These are phyloP conservation scores for Lysiphlebus fabarum DNA, from an alignment of 1,140 invertebrate species.

Conservation along the genomic window DNA sequence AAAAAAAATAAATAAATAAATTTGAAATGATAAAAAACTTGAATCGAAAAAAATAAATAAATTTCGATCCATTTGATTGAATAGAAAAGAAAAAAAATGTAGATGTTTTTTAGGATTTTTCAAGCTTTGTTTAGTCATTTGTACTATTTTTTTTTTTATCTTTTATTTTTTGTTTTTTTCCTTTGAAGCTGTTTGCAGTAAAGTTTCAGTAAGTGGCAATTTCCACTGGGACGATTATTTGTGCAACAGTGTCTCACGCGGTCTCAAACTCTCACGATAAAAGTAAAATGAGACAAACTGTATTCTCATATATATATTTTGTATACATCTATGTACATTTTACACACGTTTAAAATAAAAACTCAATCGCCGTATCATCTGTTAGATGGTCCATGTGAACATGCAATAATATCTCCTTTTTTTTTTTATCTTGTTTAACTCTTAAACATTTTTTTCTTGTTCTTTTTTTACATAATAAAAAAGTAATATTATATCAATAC, in stretches of 20 bases:
- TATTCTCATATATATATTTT: no score
- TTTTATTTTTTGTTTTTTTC: conserved; percentile 1
- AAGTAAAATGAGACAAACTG: no score
- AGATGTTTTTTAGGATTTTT: no score
- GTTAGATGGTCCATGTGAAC: conserved; percentile 7
- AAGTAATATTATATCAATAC: no score
- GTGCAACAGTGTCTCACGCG: conserved; percentile 21
- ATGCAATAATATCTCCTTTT: background rate
- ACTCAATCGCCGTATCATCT: conserved; percentile 1
- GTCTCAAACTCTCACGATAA: no score
- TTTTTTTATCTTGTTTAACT: no score
- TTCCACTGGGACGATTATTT: conserved; percentile 40
- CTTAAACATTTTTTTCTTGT: no score
- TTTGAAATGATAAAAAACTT: no score
- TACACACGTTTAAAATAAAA: background rate
- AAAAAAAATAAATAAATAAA: no score
- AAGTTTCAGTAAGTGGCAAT: conserved; percentile 42
- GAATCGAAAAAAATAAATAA: background rate
- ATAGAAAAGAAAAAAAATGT: background rate
- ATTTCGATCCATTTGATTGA: background rate
- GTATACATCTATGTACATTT: no score
- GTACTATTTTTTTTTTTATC: conserved; percentile 22
- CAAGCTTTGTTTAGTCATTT: no score
- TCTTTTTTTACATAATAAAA: no score
- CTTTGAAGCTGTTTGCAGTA: conserved; percentile 28